These are phyloP conservation scores for Orchestes rusci DNA, from an alignment of 2,888 invertebrate species.

Conservation along the genomic window DNA sequence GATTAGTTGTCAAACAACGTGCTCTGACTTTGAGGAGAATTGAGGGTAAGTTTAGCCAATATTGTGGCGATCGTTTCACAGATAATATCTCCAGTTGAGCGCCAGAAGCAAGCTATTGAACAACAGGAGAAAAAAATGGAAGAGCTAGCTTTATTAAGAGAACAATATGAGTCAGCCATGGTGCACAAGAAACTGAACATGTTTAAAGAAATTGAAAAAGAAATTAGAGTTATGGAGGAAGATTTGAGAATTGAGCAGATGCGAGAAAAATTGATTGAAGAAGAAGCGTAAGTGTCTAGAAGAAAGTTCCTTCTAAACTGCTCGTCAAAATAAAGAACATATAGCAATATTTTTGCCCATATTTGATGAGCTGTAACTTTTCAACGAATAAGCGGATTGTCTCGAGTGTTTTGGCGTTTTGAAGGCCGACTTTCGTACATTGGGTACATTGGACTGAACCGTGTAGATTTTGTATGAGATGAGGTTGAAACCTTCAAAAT, in stretches of 20 bases:
- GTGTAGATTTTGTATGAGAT: too few species aligned
- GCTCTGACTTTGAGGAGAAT: constrained; percentile 37
- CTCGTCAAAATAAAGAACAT: too few species aligned
- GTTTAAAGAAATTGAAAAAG: constrained; percentile 35
- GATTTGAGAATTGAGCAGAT: constrained; percentile 34
- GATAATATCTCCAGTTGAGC: constrained; percentile 36
- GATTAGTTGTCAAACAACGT: constrained; percentile 37
- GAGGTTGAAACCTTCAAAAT: too few species aligned
- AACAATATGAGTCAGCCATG: constrained; percentile 37
- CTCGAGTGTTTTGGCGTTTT: too few species aligned
- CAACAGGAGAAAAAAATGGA: constrained; percentile 35
- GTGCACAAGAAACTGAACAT: constrained; percentile 34
- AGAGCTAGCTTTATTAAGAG: constrained; percentile 33
- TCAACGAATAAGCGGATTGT: too few species aligned
- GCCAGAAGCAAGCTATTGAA: constrained; percentile 32
- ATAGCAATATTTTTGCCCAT: too few species aligned
- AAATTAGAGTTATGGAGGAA: constrained; percentile 35
- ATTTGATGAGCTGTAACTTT: too few species aligned
- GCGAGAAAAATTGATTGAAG: constrained; percentile 36
- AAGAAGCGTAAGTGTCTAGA: constrained; percentile 42
- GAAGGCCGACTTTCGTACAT: too few species aligned
- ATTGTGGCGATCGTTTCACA: background rate
- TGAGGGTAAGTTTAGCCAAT: constrained; percentile 36
- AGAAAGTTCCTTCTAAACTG: too few species aligned
- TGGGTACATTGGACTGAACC: background rate